phyloP scores from a whole-genome alignment of 2,113 vertebrate species.

The Oreochromis tanganicae region DNA sequence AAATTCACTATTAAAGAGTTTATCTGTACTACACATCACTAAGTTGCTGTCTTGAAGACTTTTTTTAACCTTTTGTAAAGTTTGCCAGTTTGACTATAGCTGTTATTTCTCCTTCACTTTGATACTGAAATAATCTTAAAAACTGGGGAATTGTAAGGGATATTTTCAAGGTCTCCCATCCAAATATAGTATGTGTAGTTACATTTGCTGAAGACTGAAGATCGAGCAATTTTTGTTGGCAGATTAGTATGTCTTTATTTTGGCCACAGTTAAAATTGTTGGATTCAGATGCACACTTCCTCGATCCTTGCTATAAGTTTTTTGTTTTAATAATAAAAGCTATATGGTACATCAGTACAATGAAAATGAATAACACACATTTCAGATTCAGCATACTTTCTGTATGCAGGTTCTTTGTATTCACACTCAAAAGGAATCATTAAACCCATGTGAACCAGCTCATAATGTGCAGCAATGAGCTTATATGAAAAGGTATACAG shows the following conservation, averaged over 20 bases:
- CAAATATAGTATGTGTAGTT: not conserved
- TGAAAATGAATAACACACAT: not conserved
- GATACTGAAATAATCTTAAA: not conserved
- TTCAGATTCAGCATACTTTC: not conserved
- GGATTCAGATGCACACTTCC: not conserved
- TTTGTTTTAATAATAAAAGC: not conserved
- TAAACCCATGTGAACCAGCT: not conserved
- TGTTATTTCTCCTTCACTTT: not conserved
- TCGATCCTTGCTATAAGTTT: not conserved
- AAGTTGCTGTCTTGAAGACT: not conserved
- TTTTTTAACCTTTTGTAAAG: too few relatives aligned
- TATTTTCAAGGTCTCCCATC: not conserved
- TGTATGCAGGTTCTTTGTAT: not conserved
- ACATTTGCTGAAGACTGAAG: not conserved
- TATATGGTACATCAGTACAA: not conserved
- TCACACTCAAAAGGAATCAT: not conserved
- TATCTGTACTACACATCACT: not conserved
- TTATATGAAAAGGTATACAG: constrained; percentile 32
- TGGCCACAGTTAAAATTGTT: too few relatives aligned
- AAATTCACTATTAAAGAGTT: not conserved
- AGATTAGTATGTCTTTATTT: not conserved
- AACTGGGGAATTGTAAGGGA: not conserved
- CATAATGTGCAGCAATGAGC: constrained; percentile 8
- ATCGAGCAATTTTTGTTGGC: not conserved
- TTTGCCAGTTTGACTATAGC: not conserved